A percentile compares a stretch with the other conserved stretches of the same genome.
phyloP scores from a whole-genome alignment of 2,797 vertebrate species.

The Enteromius argenteus region DNA sequence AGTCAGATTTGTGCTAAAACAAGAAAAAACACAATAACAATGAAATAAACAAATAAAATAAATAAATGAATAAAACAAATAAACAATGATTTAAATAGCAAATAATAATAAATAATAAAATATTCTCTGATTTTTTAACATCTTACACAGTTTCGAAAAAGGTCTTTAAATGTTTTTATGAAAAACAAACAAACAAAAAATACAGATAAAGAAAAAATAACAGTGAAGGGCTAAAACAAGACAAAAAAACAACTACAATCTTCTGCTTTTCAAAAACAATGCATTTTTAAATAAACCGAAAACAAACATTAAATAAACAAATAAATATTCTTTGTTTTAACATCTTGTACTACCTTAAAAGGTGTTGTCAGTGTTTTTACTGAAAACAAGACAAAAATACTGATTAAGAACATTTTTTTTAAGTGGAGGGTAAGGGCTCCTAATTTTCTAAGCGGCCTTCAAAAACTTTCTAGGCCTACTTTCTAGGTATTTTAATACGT shows the following conservation, averaged over 20 bases:
- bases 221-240: not conserved
- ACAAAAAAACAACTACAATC: not conserved
- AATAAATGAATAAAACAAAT: not conserved
- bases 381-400: not conserved
- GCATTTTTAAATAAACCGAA: not conserved
- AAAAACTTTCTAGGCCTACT: not conserved
- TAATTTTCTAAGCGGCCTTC: conserved; percentile 2
- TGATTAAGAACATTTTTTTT: not conserved
- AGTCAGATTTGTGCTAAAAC: not conserved
- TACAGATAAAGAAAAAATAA: not conserved
- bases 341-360: not conserved
- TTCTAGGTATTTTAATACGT: conserved; percentile 19
- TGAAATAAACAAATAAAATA: not conserved
- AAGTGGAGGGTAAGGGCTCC: conserved; percentile 8
- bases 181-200: not conserved
- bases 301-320: not conserved
- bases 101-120: not conserved
- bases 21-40: not conserved
- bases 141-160: not conserved
- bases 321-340: not conserved
- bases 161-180: conserved; percentile 7
- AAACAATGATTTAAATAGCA: not conserved
- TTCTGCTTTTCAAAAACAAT: not conserved
- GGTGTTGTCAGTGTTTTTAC: not conserved
- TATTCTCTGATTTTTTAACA: not conserved